These are phyloP conservation scores for Ginglymostoma cirratum DNA, from an alignment of 2,113 vertebrate genomes.

Conservation along the genomic window DNA sequence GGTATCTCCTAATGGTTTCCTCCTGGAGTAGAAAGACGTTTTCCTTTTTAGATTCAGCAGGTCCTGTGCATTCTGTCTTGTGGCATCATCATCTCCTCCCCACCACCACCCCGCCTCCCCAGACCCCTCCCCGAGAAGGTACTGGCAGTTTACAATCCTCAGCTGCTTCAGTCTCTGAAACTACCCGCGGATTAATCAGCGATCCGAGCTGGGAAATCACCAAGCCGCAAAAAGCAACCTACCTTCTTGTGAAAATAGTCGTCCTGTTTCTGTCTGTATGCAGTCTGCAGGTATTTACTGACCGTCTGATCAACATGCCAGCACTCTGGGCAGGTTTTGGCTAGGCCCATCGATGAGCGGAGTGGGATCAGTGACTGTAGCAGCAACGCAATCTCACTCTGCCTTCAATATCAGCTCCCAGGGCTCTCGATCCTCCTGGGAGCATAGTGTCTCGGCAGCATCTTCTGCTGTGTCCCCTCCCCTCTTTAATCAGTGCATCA, in stretches of 20 bases:
- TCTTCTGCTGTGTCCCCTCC: constrained; percentile 45
- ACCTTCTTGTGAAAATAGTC: constrained; percentile 59
- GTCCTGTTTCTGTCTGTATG: constrained; percentile 51
- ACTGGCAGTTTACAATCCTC: constrained; percentile 54
- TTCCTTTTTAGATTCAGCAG: constrained; percentile 55
- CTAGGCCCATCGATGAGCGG: constrained; percentile 49
- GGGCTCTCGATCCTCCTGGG: constrained; percentile 49
- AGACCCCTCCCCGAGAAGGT: background rate
- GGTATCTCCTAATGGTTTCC: constrained; percentile 21
- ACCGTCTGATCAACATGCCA: constrained; percentile 57
- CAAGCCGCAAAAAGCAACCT: constrained; percentile 64
- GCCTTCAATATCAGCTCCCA: constrained; percentile 50
- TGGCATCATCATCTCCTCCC: constrained; percentile 49
- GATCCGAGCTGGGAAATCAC: constrained; percentile 53
- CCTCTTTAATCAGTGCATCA: constrained; percentile 51
- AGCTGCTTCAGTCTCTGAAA: constrained; percentile 57
- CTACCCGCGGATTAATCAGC: constrained; percentile 64
- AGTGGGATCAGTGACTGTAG: constrained; percentile 44
- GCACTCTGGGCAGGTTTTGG: constrained; percentile 65
- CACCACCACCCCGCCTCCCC: constrained; percentile 47
- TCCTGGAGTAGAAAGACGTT: constrained; percentile 47
- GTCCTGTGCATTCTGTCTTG: constrained; percentile 57
- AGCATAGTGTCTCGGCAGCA: constrained; percentile 48
- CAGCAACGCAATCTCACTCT: constrained; percentile 47
- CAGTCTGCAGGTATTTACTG: constrained; percentile 51